Conservation (phyloP, 2,113 vertebrate species). For the Sinocyclocheilus maitianheensis region DNA sequence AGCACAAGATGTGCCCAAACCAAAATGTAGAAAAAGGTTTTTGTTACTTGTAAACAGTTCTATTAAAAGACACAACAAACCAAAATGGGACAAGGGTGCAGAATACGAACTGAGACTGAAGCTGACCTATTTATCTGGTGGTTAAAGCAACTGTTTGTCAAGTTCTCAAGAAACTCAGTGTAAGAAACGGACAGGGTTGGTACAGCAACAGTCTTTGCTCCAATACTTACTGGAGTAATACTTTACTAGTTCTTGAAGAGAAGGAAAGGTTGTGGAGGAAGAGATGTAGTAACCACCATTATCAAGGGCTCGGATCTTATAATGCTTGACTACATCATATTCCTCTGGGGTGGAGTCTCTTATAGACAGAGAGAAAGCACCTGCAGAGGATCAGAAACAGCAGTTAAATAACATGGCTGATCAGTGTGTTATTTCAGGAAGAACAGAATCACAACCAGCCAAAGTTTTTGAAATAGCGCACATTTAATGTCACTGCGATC, state of each 20-base stretch:
- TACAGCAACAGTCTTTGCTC: constrained; percentile 16
- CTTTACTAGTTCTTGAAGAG: constrained; percentile 83
- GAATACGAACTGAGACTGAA: neutral
- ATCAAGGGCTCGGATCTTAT: constrained; percentile 90
- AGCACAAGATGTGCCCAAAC: neutral
- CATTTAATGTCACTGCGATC: neutral
- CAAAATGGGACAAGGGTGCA: neutral
- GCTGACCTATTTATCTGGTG: constrained; percentile 55
- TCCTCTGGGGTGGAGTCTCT: constrained; percentile 73
- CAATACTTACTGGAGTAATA: constrained; percentile 86
- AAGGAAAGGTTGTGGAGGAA: constrained; percentile 78
- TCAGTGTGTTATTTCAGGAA: neutral
- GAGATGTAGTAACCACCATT: constrained; percentile 92
- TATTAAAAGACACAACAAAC: constrained; percentile 23
- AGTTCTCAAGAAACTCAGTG: neutral
- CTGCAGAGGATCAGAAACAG: constrained; percentile 64
- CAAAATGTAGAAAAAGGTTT: neutral
- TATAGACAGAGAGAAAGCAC: constrained; percentile 87
- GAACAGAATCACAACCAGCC: neutral
- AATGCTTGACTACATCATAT: constrained; percentile 90
- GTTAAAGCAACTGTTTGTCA: constrained; percentile 41
- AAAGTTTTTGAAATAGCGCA: neutral
- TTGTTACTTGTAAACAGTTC: neutral
- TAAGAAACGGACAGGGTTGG: constrained; percentile 25
- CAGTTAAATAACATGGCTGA: neutral